phyloP scores from a whole-genome alignment of 2,797 vertebrate species.

The Spondyliosoma cantharus region DNA sequence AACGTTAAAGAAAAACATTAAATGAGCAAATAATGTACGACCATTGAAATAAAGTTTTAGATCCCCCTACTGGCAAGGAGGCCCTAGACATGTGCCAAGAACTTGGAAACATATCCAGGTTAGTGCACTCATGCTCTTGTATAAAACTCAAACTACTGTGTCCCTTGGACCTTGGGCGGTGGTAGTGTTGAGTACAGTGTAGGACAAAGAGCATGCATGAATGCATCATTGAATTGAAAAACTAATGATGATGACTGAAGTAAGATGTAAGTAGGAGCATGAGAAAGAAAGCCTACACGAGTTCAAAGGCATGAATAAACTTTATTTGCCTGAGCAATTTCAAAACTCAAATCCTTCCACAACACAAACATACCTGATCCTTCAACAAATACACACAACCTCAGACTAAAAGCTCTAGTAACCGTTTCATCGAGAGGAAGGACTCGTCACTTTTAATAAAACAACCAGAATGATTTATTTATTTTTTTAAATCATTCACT shows the following conservation, averaged over 20 bases:
- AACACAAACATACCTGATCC: constrained; percentile 44
- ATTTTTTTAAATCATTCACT: constrained; percentile 18
- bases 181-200: background rate
- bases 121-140: background rate
- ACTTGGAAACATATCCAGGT: background rate
- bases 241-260: background rate
- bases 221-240: background rate
- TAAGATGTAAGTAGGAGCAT: background rate
- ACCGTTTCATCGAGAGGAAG: constrained; percentile 3
- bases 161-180: too few relatives aligned
- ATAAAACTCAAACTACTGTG: background rate
- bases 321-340: constrained; percentile 65
- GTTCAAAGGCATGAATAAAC: constrained; percentile 25
- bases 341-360: constrained; percentile 48
- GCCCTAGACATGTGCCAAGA: too few relatives aligned
- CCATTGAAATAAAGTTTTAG: too few relatives aligned
- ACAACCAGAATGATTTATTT: background rate
- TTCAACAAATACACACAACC: constrained; percentile 49
- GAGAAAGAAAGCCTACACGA: constrained; percentile 1
- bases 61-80: too few relatives aligned
- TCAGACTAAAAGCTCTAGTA: constrained; percentile 7
- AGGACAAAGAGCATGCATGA: background rate
- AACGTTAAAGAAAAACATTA: too few relatives aligned
- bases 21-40: too few relatives aligned
- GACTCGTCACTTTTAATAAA: constrained; percentile 26